These are phyloP conservation scores for Melanostoma scalare DNA, from an alignment of 2,888 invertebrate species.

Conservation along the genomic window DNA sequence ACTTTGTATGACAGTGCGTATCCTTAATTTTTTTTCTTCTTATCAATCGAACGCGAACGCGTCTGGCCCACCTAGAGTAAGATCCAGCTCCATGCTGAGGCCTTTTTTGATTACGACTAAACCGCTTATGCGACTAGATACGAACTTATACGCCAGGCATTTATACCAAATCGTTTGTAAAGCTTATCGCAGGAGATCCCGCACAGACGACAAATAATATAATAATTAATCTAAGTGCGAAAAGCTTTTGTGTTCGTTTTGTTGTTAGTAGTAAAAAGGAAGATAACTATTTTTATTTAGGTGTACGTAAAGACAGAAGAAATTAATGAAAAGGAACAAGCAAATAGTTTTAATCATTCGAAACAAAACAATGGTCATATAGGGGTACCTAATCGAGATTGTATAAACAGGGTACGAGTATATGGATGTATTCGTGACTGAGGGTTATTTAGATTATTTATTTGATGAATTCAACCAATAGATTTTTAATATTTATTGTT, in stretches of 20 bases:
- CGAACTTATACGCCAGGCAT: slow-evolving; percentile 19
- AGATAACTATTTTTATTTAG: slow-evolving; percentile 20
- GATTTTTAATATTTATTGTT: too few species aligned
- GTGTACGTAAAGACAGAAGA: neutral
- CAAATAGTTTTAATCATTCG: slow-evolving; percentile 14
- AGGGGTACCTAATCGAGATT: neutral
- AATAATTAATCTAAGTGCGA: slow-evolving; percentile 41
- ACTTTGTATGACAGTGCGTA: neutral
- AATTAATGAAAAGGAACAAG: slow-evolving; percentile 6
- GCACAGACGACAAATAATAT: slow-evolving; percentile 35
- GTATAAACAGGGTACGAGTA: neutral
- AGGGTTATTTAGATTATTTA: neutral
- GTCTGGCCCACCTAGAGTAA: slow-evolving; percentile 55
- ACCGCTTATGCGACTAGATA: neutral
- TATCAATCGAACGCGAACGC: slow-evolving; percentile 22
- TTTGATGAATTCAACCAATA: neutral
- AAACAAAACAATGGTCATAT: neutral
- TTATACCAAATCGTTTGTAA: slow-evolving; percentile 18
- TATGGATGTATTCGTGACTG: neutral
- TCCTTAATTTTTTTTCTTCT: neutral
- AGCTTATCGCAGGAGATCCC: slow-evolving; percentile 51
- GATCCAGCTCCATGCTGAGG: slow-evolving; percentile 63
- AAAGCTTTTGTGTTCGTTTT: slow-evolving; percentile 37
- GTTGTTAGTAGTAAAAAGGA: slow-evolving; percentile 11
- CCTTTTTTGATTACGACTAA: slow-evolving; percentile 48